Conservation (phyloP, 2,888 invertebrate species). For the Drosophila bunnanda region DNA sequence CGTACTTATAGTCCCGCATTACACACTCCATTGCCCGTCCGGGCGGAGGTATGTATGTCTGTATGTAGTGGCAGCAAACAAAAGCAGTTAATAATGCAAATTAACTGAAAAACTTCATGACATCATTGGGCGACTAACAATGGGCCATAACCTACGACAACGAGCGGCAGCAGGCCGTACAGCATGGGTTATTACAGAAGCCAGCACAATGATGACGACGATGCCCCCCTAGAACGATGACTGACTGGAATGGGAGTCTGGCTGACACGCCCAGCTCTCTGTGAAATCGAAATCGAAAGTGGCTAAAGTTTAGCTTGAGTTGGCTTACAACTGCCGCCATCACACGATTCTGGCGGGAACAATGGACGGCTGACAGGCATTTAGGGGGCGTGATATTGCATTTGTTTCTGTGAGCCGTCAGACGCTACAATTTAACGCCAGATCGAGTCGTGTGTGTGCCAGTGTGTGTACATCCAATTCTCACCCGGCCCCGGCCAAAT, state of each 20-base stretch:
- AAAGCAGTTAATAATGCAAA: conserved; percentile 66
- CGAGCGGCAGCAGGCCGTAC: conserved; percentile 25
- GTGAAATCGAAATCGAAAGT: conserved; percentile 71
- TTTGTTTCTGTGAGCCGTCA: conserved; percentile 55
- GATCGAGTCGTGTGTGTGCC: conserved; percentile 36
- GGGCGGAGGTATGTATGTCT: conserved; percentile 3
- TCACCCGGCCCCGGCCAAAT: conserved; percentile 46
- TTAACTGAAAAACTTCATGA: conserved; percentile 65
- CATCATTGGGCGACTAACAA: conserved; percentile 58
- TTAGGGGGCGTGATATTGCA: conserved; percentile 32
- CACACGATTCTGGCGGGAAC: conserved; percentile 35
- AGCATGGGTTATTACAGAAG: conserved; percentile 37
- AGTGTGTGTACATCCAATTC: conserved; percentile 49
- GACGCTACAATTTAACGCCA: conserved; percentile 71
- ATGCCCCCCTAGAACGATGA: conserved; percentile 35
- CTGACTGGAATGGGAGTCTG: conserved; percentile 21
- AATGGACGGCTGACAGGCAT: conserved; percentile 36
- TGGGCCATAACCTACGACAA: conserved; percentile 69
- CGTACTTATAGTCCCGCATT: conserved; percentile 22
- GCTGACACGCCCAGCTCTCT: conserved; percentile 41
- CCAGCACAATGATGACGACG: conserved; percentile 46
- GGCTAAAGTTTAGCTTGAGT: conserved; percentile 35
- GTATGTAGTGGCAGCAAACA: conserved; percentile 17
- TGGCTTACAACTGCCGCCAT: conserved; percentile 34
- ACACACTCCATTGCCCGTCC: conserved; percentile 1